These are phyloP conservation scores for Phortica magna DNA, from an alignment of 2,888 invertebrate genomes.

Conservation along the genomic window DNA sequence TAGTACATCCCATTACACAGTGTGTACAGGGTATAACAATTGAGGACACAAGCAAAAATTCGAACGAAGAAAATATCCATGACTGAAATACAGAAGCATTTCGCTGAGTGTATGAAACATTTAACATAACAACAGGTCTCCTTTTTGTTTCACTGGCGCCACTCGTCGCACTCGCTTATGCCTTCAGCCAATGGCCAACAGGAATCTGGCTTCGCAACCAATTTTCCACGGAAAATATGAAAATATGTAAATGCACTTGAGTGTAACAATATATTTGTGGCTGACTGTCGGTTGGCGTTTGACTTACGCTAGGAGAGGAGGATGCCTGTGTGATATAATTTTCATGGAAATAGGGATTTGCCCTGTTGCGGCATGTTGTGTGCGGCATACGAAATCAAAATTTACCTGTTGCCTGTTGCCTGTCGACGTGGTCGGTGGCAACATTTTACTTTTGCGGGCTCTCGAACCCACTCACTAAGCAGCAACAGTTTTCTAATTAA, in stretches of 20 bases:
- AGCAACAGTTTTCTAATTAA: conserved; percentile 25
- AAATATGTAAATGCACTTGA: conserved; percentile 61
- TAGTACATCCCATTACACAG: too few species aligned
- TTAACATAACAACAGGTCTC: background rate
- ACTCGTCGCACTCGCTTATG: conserved; percentile 39
- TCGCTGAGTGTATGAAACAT: background rate
- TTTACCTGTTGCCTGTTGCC: conserved; percentile 64
- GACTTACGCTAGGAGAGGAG: conserved; percentile 40
- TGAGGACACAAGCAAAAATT: too few species aligned
- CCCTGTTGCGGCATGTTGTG: conserved; percentile 27
- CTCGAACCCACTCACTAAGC: background rate
- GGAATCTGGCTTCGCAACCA: conserved; percentile 46
- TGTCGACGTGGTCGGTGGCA: too few species aligned
- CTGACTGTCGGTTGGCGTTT: conserved; percentile 31
- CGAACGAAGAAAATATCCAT: too few species aligned
- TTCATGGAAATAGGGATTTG: conserved; percentile 32
- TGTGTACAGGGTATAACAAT: too few species aligned
- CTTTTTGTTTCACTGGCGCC: conserved; percentile 48
- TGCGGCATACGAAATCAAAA: conserved; percentile 63
- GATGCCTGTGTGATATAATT: conserved; percentile 9
- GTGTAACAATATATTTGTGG: conserved; percentile 47
- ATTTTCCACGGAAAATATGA: conserved; percentile 62
- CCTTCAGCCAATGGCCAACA: conserved; percentile 15
- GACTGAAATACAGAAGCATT: background rate
- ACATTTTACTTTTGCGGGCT: conserved; percentile 18